These are phyloP conservation scores for Calliphora vicina DNA, from an alignment of 1,140 invertebrate genomes.

Conservation along the genomic window DNA sequence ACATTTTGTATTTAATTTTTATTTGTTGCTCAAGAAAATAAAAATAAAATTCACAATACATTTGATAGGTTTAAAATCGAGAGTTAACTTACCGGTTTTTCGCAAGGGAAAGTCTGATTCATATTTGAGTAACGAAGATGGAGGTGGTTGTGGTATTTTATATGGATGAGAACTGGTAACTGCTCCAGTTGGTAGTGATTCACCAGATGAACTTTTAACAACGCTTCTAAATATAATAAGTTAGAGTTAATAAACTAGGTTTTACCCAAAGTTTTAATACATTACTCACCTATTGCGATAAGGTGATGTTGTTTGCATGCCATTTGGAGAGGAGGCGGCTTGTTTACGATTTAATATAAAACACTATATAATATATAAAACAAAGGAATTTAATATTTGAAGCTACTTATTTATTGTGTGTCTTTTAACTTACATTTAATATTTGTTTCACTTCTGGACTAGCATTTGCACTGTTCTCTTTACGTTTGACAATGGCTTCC, in stretches of 20 bases:
- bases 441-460: conserved; percentile 96
- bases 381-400: conserved; percentile 41
- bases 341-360: conserved; percentile 92
- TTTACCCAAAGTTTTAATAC: not conserved
- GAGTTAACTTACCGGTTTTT: conserved; percentile 82
- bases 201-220: conserved; percentile 69
- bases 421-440: conserved; percentile 72
- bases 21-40: no score
- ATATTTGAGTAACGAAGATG: conserved; percentile 70
- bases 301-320: conserved; percentile 72
- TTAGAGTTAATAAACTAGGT: not conserved
- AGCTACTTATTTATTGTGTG: not conserved
- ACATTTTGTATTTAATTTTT: not conserved
- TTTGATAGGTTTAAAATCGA: not conserved
- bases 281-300: conserved; percentile 81
- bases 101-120: conserved; percentile 90
- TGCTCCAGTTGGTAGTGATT: conserved; percentile 68
- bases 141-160: conserved; percentile 69
- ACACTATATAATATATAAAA: conserved; percentile 69
- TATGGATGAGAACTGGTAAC: conserved; percentile 72
- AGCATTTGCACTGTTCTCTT: conserved; percentile 94
- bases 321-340: conserved; percentile 76
- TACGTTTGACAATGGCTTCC: conserved; percentile 77
- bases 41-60: not conserved
- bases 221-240: conserved; percentile 64